Base-by-base conservation (phyloP, 1,140 invertebrate species). In the Zaprionus davidi region DNA sequence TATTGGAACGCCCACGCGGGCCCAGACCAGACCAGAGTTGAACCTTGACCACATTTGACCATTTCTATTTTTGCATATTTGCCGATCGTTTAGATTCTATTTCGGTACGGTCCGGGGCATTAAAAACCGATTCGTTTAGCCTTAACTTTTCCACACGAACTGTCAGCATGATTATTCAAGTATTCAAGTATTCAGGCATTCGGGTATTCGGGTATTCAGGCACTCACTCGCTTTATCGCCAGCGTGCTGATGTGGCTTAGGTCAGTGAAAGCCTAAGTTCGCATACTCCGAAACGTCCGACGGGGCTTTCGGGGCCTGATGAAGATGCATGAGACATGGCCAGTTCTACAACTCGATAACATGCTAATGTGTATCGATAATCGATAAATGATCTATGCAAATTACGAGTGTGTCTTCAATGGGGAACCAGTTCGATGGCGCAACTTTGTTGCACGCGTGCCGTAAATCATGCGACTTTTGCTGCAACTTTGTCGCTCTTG, bases 41-140 rank as follows among this genome's bases (percentile, higher is more conserved):
- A 26, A 51, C 62, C n/a, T 46, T 71, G 31, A 36, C 28, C 63
- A 76, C 24, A 22, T 79, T 79, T 77, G 78, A 79, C 74, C 78
- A 79, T 77, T 64, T 68, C 78, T 77, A 77, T 77, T 79, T 77
- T 72, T 59, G 41, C 58, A 60, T 76, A 66, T 9, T 62, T 38
- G 46, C 20, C 58, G 41, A 65, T 60, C n/a, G 20, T 5, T 64
- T 73, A 65, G 20, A 1, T 64, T 77, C 78, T 78, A 80, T 78
- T 80, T 78, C n/a, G 26, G 65, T 34, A 13, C 11, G 49, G 12
- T 2, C 17, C 11, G 9, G 4, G 44, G 70, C 26, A 71, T 80
- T 80, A 74, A 79, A 79, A 77, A 72, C 69, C 74, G 55, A 77
- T 79, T 73, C 38, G 68, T 77, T 72, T 59, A 44, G 74, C 28